phyloP scores from a whole-genome alignment of 2,888 invertebrate genomes.

The Macrostomum cliftonense region DNA sequence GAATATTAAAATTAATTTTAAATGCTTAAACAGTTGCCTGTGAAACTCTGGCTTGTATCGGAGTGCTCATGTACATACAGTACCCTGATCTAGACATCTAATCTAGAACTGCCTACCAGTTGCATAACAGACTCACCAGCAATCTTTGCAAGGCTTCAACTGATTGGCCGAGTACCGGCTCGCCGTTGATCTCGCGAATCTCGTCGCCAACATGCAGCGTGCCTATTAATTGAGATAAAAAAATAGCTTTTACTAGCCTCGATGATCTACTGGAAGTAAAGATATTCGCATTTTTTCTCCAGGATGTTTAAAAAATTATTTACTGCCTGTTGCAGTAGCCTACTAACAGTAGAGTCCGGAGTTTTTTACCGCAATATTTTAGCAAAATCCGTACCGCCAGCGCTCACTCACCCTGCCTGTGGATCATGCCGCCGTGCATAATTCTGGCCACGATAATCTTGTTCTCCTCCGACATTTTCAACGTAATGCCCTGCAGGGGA shows the following conservation, averaged over 20 bases:
- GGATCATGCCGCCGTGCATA: conserved; percentile 98
- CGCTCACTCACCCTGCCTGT: conserved; percentile 58
- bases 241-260: too few species aligned
- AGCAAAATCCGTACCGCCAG: neutral
- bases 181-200: conserved; percentile 93
- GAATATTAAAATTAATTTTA: too few species aligned
- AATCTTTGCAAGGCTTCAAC: conserved; percentile 90
- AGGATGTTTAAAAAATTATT: too few species aligned
- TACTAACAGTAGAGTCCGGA: too few species aligned
- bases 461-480: conserved; percentile 91
- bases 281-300: neutral
- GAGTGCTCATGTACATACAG: too few species aligned
- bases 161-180: conserved; percentile 79
- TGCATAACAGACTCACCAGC: conserved; percentile 41
- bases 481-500: conserved; percentile 44
- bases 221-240: too few species aligned
- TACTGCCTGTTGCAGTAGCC: too few species aligned
- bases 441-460: conserved; percentile 82
- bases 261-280: too few species aligned
- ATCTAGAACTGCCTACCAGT: too few species aligned
- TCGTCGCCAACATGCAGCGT: conserved; percentile 97
- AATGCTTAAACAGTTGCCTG: too few species aligned
- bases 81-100: too few species aligned
- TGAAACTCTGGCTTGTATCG: too few species aligned
- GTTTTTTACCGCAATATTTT: neutral